Conservation (phyloP, 2,113 vertebrate species). For the Mus spicilegus region DNA sequence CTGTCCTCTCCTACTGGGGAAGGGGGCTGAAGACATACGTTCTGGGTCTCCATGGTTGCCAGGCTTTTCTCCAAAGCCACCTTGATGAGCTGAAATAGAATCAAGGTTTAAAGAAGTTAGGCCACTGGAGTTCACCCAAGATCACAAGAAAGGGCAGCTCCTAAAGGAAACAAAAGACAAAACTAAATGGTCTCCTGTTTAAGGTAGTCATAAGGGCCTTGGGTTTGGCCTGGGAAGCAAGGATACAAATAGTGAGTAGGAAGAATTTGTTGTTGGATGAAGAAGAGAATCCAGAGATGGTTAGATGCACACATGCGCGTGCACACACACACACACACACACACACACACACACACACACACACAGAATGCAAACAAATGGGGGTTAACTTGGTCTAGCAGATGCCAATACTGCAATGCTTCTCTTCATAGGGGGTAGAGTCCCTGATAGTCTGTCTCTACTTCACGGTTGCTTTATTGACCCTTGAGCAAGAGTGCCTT, state of each 20-base stretch:
- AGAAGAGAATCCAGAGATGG: background rate
- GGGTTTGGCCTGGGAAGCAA: background rate
- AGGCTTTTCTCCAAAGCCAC: constrained; percentile 60
- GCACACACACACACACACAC: background rate
- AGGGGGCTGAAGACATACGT: background rate
- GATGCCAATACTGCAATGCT: background rate
- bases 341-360: background rate
- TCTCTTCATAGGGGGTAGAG: background rate
- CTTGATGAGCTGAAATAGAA: constrained; percentile 79
- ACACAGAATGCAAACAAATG: background rate
- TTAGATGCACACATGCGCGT: background rate
- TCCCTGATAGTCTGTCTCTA: background rate
- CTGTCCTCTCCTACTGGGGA: background rate
- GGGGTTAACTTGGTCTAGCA: background rate
- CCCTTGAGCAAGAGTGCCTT: background rate
- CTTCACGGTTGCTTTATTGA: background rate
- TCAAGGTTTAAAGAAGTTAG: constrained; percentile 31
- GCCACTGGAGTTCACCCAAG: background rate
- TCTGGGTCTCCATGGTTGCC: constrained; percentile 45
- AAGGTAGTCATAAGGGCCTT: background rate
- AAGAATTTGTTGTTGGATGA: background rate
- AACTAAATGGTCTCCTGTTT: background rate
- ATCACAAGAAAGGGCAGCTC: background rate
- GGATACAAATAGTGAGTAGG: background rate
- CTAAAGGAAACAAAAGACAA: background rate